Conservation (phyloP, 2,113 vertebrate genomes). For the Pterophyllum scalare region DNA sequence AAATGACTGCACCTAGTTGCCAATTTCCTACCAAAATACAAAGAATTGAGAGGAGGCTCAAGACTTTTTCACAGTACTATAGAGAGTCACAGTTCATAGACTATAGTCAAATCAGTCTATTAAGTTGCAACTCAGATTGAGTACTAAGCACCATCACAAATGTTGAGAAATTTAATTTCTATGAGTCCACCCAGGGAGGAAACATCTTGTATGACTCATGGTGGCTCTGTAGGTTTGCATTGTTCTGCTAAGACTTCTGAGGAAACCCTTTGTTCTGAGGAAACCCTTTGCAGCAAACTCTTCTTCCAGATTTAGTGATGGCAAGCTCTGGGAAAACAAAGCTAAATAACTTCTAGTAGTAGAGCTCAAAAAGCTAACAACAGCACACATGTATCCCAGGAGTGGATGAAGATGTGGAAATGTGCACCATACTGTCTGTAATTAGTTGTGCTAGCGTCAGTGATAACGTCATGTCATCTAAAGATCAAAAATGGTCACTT, state of each 20-base stretch:
- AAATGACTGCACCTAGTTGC: too few relatives aligned
- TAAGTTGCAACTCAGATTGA: background rate
- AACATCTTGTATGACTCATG: background rate
- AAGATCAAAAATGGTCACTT: background rate
- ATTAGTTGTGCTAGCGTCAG: background rate
- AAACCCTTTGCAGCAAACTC: background rate
- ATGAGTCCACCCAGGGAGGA: background rate
- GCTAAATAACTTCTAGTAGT: background rate
- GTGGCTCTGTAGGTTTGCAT: background rate
- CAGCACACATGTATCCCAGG: too few relatives aligned
- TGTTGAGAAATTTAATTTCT: background rate
- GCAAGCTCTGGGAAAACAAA: background rate
- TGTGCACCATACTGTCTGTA: too few relatives aligned
- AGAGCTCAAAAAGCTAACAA: too few relatives aligned
- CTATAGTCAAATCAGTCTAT: background rate
- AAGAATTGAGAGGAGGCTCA: too few relatives aligned
- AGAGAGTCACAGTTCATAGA: too few relatives aligned
- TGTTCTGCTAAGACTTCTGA: background rate
- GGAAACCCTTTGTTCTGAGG: background rate
- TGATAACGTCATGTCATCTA: background rate
- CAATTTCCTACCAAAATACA: too few relatives aligned
- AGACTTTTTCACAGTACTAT: too few relatives aligned
- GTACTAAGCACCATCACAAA: background rate
- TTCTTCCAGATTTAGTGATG: background rate
- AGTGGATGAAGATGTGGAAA: too few relatives aligned